Evolutionary conservation across 2,113 vertebrate genomes (phyloP), one percentile per base, ranked within the genome.

Genomic region (Gallinago jamesoni): DNA sequence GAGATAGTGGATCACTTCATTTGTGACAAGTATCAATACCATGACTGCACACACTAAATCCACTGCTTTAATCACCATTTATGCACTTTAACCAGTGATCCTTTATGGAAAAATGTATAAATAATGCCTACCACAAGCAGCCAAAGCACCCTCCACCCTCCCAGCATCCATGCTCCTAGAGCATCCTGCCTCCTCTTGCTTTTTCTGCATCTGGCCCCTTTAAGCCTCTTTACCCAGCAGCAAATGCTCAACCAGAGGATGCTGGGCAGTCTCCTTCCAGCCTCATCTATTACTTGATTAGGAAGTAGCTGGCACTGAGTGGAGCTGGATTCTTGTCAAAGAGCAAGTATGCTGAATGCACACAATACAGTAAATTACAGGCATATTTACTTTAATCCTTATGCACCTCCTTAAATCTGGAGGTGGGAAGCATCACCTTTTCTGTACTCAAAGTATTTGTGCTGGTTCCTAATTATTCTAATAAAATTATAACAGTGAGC

Each of bases 231-330:
- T 43, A 72, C 15, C 52, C 77, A 81, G 73, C 41, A 94, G 68
- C 76, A 88, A 66, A 88, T 73, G 2, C 28, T 90, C 59, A 66
- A 68, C 14, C 64, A 85, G 47, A 77, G 68, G 70, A 15, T 79
- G 70, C 62, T 83, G 72, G 92, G 85, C 76, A 81, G 69, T 43
- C 64, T 88, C 59, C 79, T 92, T 80, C 76, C 85, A 95, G 59
- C 56, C 47, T 59, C 90, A 74, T 86, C 82, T 79, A 64, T 91
- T 96, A 82, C 79, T 78, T 79, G 62, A 86, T 91, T 88, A 84
- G 79, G 52, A 91, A 88, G 43, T 39, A 78, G 72, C 82, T 96
- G 87, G 92, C 92, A 90, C 67, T 70, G 78, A 95, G 93, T 0
- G 0, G 55, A 92, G 79, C 68, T 88, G 88, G 90, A 94, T 52